A percentile compares a stretch with the other conserved stretches of the same genome.
Conservation (phyloP, 2,113 vertebrate genomes). For the Uria lomvia region DNA sequence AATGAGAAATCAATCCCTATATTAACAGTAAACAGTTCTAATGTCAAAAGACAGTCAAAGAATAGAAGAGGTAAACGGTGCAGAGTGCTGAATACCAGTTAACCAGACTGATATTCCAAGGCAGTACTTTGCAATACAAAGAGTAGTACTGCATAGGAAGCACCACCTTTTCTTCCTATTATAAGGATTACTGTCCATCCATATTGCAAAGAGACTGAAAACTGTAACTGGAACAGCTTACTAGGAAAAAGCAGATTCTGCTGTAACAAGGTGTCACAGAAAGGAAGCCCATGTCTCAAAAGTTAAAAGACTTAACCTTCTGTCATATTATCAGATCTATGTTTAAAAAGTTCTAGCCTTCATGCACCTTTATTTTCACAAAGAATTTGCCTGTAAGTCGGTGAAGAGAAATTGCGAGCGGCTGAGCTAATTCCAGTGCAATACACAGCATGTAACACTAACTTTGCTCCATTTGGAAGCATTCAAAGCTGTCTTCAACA, state of each 20-base stretch:
- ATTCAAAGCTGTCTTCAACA: background rate
- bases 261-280: background rate
- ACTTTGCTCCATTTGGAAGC: background rate
- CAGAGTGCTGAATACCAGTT: background rate
- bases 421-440: background rate
- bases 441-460: background rate
- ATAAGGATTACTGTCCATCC: background rate
- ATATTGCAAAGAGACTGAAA: background rate
- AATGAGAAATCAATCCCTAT: background rate
- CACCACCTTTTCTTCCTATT: background rate
- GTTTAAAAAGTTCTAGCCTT: background rate
- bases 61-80: background rate
- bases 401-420: background rate
- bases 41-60: background rate
- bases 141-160: background rate
- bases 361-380: background rate
- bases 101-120: background rate
- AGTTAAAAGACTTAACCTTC: background rate
- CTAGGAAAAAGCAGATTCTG: background rate
- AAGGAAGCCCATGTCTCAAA: background rate
- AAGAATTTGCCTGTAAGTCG: background rate
- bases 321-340: background rate
- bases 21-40: background rate
- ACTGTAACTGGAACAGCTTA: background rate
- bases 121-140: background rate